Conservation (phyloP, 2,113 vertebrate species). For the Tringa solitaria region DNA sequence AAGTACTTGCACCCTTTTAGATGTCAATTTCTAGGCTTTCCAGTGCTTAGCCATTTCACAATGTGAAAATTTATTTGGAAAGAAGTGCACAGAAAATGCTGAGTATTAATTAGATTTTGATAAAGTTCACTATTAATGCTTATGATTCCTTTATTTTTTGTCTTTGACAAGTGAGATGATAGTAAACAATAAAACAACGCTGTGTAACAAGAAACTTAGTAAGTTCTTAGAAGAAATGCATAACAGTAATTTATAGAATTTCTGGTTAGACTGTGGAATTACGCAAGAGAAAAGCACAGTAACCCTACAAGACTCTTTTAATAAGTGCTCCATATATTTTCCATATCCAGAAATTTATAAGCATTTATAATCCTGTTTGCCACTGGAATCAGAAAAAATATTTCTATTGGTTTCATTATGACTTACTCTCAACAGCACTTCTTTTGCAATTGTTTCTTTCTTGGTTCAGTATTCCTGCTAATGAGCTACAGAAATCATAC, state of each 20-base stretch:
- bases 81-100: neutral
- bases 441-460: neutral
- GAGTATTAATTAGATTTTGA: neutral
- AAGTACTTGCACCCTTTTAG: neutral
- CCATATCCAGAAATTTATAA: neutral
- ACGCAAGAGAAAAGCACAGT: neutral
- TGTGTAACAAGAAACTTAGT: neutral
- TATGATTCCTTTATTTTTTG: neutral
- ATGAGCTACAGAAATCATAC: conserved; percentile 54
- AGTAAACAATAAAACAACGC: neutral
- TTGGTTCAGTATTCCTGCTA: neutral
- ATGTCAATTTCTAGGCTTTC: neutral
- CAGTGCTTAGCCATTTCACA: neutral
- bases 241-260: neutral
- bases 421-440: neutral
- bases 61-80: neutral
- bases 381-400: neutral
- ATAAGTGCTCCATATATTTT: neutral
- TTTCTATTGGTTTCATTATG: neutral
- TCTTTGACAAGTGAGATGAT: neutral
- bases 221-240: neutral
- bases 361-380: neutral
- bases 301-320: neutral
- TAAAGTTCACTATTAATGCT: neutral
- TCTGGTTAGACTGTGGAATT: neutral